Conservation (phyloP, 2,113 vertebrate species). For the Peromyscus maniculatus region DNA sequence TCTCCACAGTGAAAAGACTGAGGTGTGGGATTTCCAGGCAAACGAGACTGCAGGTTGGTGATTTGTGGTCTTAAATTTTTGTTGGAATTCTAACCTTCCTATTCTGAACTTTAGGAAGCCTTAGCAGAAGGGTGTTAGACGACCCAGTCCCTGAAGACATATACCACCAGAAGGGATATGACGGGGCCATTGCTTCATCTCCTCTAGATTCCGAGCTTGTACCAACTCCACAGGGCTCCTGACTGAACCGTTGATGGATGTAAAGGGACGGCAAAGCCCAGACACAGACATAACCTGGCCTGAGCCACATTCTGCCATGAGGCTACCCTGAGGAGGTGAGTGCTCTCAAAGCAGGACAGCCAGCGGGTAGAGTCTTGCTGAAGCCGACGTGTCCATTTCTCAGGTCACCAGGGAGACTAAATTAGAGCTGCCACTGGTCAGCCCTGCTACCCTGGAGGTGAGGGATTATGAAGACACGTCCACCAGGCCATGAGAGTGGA, state of each 20-base stretch:
- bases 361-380: not conserved
- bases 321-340: not conserved
- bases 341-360: not conserved
- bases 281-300: not conserved
- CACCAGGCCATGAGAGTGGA: not conserved
- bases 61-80: not conserved
- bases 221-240: not conserved
- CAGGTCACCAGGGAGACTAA: not conserved
- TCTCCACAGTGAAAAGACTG: not conserved
- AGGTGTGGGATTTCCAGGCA: slow-evolving; percentile 12
- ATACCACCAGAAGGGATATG: not conserved
- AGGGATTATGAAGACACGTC: not conserved
- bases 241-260: not conserved
- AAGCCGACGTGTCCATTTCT: not conserved
- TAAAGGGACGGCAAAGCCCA: not conserved
- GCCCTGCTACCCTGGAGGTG: not conserved
- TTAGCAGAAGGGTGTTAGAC: not conserved
- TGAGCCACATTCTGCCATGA: not conserved
- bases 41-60: slow-evolving; percentile 35
- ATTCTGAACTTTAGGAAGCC: not conserved
- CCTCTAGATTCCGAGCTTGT: not conserved
- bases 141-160: slow-evolving; percentile 6
- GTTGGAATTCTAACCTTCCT: slow-evolving; percentile 13
- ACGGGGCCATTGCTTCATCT: not conserved
- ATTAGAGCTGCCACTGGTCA: not conserved